Conservation (phyloP, 2,113 vertebrate genomes). For the Cyprinodon variegatus region DNA sequence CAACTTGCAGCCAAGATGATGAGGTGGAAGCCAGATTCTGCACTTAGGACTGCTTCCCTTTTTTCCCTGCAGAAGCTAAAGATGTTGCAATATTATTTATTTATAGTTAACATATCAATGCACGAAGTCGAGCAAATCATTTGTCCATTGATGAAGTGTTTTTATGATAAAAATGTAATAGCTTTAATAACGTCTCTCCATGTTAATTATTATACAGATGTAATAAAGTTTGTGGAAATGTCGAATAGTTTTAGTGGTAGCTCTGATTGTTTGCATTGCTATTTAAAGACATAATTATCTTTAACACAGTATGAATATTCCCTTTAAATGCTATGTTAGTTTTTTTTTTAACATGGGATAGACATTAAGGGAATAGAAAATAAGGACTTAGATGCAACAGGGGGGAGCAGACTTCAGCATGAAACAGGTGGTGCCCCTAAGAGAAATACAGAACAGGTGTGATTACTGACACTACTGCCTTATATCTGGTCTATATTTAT, state of each 20-base stretch:
- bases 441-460: too few relatives aligned
- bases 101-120: constrained; percentile 24
- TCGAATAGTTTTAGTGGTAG: background rate
- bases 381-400: too few relatives aligned
- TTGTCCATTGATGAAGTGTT: constrained; percentile 12
- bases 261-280: background rate
- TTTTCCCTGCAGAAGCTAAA: constrained; percentile 34
- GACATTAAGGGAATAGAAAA: too few relatives aligned
- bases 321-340: background rate
- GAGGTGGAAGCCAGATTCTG: constrained; percentile 52
- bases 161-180: constrained; percentile 2
- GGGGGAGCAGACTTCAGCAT: too few relatives aligned
- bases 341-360: too few relatives aligned
- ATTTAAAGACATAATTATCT: background rate
- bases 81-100: constrained; percentile 24
- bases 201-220: too few relatives aligned
- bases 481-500: too few relatives aligned
- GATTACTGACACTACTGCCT: too few relatives aligned
- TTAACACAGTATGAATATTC: background rate
- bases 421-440: too few relatives aligned
- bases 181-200: background rate
- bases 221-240: background rate
- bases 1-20: constrained; percentile 59
- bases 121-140: constrained; percentile 38
- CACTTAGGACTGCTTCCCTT: constrained; percentile 50